Base-by-base conservation (phyloP, 2,888 invertebrate species). In the Dione vanillae region DNA sequence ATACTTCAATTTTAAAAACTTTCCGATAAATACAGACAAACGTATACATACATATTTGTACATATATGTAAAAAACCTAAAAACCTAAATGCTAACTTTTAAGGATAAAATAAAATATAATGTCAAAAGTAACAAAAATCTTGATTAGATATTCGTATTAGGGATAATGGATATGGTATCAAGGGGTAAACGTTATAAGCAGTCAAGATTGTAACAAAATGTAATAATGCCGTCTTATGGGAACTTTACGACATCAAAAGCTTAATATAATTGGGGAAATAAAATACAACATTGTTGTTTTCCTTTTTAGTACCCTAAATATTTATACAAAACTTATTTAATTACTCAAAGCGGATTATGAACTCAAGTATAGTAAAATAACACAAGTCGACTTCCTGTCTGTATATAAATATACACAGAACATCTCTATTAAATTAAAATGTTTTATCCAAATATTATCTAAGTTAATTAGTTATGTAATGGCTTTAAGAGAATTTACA, bases 221-320 rank as follows among this genome's bases (percentile, higher is more conserved):
- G 71, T 70, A 72, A 74, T 76, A 76, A 74, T 72, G 67, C 56
- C 35, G 65, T 71, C 72, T 72, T 71, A 73, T 70, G 67, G 72
- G 43, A 68, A 70, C 61, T 76, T 72, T 74, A 76, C 72, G 73
- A 75, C 67, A 67, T 71, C 67, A 74, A 74, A 70, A 56, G 62
- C 40, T 35, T n/a, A 64, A 64, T 37, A 64, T 61, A 61, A 61
- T 45, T 49, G 12, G 64, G 37, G n/a, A 9, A 45, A 40, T 64
- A 64, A 37, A 64, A 64, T 35, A 16, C 14, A 19, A 64, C 64
- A 49, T 64, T 62, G 62, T 62, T 58, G 27, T 58, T 35, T 49
- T 47, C 16, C 37, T 0, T 37, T 54, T 54, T 54, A 54, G 52
- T 54, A 35, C 6, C 0, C 40, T n/a, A 16, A 45, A 16, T 43